phyloP scores from a whole-genome alignment of 2,888 invertebrate genomes.

The Lasioglossum zephyrum region DNA sequence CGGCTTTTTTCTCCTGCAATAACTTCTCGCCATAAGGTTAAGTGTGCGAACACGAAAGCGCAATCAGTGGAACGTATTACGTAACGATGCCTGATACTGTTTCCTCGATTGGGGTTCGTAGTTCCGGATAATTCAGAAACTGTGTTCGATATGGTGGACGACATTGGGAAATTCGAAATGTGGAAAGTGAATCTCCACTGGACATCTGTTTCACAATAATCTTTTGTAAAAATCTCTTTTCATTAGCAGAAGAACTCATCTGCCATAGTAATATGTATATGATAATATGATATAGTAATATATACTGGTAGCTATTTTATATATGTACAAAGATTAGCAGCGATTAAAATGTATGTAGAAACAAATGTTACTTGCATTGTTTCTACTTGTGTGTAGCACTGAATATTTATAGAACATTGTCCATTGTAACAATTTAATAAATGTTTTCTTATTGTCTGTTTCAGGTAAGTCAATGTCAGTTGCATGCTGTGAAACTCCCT shows the following conservation, averaged over 20 bases:
- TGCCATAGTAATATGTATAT: too few relatives aligned
- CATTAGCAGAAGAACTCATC: not conserved
- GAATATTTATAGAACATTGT: not conserved
- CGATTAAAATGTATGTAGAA: not conserved
- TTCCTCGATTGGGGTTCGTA: not conserved
- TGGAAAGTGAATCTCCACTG: not conserved
- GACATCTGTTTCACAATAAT: not conserved
- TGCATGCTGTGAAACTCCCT: not conserved
- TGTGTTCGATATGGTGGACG: not conserved
- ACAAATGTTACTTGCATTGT: not conserved
- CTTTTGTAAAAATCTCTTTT: not conserved
- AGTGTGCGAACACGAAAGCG: constrained; percentile 24
- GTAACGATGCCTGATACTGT: constrained; percentile 14
- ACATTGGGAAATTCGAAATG: not conserved
- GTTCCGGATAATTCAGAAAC: constrained; percentile 2
- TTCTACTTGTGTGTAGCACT: not conserved
- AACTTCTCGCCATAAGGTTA: constrained; percentile 4
- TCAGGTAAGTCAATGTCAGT: constrained; percentile 71
- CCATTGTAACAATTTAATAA: constrained; percentile 15
- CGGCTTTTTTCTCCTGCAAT: constrained; percentile 7
- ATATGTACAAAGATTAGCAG: not conserved
- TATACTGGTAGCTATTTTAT: too few relatives aligned
- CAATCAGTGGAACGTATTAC: constrained; percentile 31
- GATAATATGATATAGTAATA: not conserved
- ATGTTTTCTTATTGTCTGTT: constrained; percentile 63